Conservation (phyloP, 2,888 invertebrate genomes). For the Ophion obscuratus region DNA sequence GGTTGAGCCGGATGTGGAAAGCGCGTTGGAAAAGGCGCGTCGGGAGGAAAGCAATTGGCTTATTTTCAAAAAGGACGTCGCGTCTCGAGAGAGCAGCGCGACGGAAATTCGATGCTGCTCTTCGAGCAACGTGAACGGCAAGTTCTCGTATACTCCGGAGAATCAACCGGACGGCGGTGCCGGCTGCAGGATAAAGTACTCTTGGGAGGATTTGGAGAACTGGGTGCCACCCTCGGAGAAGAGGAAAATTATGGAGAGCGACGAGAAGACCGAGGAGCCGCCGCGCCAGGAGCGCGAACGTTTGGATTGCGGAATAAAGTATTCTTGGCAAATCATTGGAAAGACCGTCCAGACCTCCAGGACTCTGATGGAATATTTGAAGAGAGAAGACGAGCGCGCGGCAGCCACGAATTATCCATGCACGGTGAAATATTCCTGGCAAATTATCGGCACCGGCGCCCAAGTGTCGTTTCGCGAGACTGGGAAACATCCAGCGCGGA, state of each 20-base stretch:
- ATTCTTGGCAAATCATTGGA: slow-evolving; percentile 77
- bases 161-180: background rate
- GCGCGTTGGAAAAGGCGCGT: background rate
- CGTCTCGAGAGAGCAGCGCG: background rate
- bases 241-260: slow-evolving; percentile 41
- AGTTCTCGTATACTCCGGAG: background rate
- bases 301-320: slow-evolving; percentile 71
- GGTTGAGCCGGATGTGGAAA: background rate
- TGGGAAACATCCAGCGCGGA: slow-evolving; percentile 11
- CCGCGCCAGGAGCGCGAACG: background rate
- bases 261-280: slow-evolving; percentile 9
- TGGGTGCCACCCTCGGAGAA: slow-evolving; percentile 69
- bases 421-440: slow-evolving; percentile 76
- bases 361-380: slow-evolving; percentile 64
- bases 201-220: slow-evolving; percentile 69
- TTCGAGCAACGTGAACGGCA: slow-evolving; percentile 5
- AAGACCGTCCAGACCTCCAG: slow-evolving; percentile 73
- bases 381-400: slow-evolving; percentile 21
- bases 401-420: slow-evolving; percentile 63
- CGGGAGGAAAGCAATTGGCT: background rate
- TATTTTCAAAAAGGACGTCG: background rate
- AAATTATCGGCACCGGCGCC: slow-evolving; percentile 75
- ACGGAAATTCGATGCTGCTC: slow-evolving; percentile 26
- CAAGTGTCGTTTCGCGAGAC: slow-evolving; percentile 70
- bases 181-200: slow-evolving; percentile 66